These are phyloP conservation scores for Podarcis muralis DNA, from an alignment of 2,113 vertebrate genomes.

Conservation along the genomic window DNA sequence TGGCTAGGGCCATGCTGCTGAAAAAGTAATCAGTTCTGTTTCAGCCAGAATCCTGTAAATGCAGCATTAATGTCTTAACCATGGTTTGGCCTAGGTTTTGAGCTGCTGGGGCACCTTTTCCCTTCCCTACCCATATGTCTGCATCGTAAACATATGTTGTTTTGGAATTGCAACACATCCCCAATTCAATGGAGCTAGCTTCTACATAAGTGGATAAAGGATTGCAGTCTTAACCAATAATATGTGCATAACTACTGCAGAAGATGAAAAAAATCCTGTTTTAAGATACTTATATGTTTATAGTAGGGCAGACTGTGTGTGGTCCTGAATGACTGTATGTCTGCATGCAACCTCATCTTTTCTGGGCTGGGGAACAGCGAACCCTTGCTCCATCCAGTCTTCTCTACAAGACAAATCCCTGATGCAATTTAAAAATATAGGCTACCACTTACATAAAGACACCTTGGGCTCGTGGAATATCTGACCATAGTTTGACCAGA, in stretches of 20 bases:
- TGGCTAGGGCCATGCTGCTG: no score
- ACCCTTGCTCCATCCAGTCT: not conserved
- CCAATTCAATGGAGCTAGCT: not conserved
- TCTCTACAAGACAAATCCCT: not conserved
- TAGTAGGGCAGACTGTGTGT: not conserved
- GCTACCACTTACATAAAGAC: not conserved
- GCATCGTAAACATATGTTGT: no score
- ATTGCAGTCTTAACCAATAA: not conserved
- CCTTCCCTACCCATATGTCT: no score
- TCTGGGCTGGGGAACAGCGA: not conserved
- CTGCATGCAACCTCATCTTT: not conserved
- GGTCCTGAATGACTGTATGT: not conserved
- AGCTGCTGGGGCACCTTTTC: no score
- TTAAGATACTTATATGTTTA: not conserved
- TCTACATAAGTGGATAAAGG: not conserved
- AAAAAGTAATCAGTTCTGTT: no score
- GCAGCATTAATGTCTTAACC: no score
- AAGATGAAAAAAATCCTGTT: not conserved
- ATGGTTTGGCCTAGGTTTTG: no score
- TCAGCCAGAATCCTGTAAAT: no score
- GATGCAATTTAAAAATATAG: not conserved
- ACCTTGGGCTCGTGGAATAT: not conserved
- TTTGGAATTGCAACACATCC: no score
- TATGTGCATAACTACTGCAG: not conserved
- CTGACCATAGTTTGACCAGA: not conserved